phyloP scores from a whole-genome alignment of 2,113 vertebrate species.

The Rafetus swinhoei region DNA sequence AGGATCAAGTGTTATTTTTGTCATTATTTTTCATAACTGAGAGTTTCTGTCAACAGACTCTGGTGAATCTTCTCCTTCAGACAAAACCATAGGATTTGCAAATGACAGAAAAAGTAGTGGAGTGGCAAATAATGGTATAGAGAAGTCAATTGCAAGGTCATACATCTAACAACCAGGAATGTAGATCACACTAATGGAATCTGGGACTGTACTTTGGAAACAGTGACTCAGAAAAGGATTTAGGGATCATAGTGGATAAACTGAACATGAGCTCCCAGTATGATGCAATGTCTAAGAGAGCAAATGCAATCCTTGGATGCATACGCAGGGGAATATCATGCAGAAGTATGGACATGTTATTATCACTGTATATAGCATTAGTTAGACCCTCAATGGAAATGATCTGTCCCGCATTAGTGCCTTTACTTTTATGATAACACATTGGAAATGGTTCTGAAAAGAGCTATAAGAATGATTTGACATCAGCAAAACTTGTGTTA shows the following conservation, averaged over 20 bases:
- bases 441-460: neutral
- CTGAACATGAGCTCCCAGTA: neutral
- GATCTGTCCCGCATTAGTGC: neutral
- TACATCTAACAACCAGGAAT: neutral
- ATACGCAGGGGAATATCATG: neutral
- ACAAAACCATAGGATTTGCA: neutral
- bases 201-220: neutral
- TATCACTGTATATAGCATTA: neutral
- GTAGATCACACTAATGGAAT: neutral
- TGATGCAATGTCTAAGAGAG: neutral
- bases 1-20: neutral
- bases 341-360: neutral
- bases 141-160: neutral
- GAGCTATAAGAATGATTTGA: neutral
- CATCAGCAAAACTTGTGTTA: neutral
- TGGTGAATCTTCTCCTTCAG: neutral
- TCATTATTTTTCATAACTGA: neutral
- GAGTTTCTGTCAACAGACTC: neutral
- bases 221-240: neutral
- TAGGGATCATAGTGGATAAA: neutral
- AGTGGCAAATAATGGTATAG: neutral
- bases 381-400: neutral
- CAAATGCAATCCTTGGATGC: neutral
- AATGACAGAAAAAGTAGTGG: neutral
- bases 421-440: neutral